Evolutionary conservation across 2,113 vertebrate genomes (phyloP).

Genomic region (Hippolais icterina): DNA sequence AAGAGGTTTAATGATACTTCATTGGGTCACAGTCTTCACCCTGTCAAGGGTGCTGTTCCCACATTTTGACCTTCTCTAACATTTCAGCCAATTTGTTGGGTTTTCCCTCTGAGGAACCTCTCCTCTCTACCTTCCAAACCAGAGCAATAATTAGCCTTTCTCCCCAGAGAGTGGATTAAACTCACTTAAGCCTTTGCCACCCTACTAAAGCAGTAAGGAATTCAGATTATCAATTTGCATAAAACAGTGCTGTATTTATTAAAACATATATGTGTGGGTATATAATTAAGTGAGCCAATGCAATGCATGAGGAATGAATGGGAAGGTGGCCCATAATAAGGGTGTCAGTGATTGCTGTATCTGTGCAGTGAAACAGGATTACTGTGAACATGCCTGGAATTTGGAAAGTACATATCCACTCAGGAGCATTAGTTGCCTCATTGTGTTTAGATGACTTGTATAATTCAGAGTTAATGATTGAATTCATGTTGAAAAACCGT

Average conservation of each 20-base stretch:
- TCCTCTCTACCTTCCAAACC: background rate
- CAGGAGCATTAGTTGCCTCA: conserved; percentile 12
- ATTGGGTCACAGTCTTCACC: background rate
- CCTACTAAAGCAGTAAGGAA: background rate
- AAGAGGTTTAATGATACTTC: background rate
- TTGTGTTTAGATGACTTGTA: conserved; percentile 30
- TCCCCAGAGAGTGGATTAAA: background rate
- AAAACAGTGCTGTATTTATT: background rate
- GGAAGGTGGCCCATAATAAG: background rate
- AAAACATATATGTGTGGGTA: background rate
- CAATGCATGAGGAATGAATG: background rate
- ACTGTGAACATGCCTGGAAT: background rate
- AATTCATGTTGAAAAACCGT: conserved; percentile 31
- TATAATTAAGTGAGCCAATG: background rate
- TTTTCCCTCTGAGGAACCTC: background rate
- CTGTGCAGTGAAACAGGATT: background rate
- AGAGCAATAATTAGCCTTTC: background rate
- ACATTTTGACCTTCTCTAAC: background rate
- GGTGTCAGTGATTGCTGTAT: background rate
- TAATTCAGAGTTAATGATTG: conserved; percentile 44
- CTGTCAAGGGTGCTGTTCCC: background rate
- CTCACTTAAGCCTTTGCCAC: background rate
- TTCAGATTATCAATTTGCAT: background rate
- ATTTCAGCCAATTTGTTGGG: background rate
- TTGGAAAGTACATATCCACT: background rate